These are phyloP conservation scores for Silvanus unidentatus DNA, from an alignment of 2,888 invertebrate genomes.

Conservation along the genomic window DNA sequence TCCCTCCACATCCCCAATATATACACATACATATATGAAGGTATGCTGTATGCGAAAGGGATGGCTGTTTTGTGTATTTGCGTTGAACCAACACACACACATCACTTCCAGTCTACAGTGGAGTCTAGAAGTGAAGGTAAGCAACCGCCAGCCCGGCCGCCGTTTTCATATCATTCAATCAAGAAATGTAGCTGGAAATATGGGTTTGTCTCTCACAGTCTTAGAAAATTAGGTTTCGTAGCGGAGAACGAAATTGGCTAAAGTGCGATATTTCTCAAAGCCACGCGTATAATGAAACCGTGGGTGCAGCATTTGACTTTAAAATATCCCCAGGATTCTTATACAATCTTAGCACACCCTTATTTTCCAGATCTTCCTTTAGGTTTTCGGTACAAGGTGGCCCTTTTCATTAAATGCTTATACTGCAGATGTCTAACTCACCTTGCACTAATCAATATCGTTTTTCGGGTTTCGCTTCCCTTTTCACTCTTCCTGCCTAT, in stretches of 20 bases:
- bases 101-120: too few relatives aligned
- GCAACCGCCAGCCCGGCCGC: constrained; percentile 14
- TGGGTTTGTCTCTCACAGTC: constrained; percentile 40
- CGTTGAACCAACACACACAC: neutral
- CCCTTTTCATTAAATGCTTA: constrained; percentile 23
- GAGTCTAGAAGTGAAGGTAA: too few relatives aligned
- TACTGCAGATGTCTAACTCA: constrained; percentile 15
- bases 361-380: too few relatives aligned
- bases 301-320: constrained; percentile 42
- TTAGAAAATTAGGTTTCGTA: constrained; percentile 42
- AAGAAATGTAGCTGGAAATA: constrained; percentile 44
- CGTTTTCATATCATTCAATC: constrained; percentile 40
- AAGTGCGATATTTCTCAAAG: constrained; percentile 41
- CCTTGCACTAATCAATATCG: constrained; percentile 10
- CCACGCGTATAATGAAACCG: constrained; percentile 42
- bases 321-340: constrained; percentile 38
- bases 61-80: neutral
- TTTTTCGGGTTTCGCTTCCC: too few relatives aligned
- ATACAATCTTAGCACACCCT: constrained; percentile 30
- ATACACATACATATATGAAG: neutral
- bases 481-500: too few relatives aligned
- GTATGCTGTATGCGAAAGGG: too few relatives aligned
- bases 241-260: constrained; percentile 39
- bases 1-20: constrained; percentile 8
- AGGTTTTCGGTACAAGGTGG: constrained; percentile 15